Base-by-base conservation (phyloP, 2,797 vertebrate genomes). In the Protonibea diacanthus region DNA sequence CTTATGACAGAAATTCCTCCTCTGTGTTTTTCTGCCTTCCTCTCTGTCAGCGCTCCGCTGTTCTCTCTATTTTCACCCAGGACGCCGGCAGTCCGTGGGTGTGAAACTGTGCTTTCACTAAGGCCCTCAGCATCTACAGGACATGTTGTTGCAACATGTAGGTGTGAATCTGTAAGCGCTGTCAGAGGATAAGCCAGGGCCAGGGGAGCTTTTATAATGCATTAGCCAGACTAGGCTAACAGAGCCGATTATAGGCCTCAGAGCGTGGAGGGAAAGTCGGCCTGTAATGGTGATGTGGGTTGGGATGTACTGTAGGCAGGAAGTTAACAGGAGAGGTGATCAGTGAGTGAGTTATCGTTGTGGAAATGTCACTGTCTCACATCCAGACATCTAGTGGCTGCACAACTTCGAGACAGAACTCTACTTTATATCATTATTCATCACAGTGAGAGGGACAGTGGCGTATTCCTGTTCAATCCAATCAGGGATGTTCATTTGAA, bases 181-280 rank as follows among this genome's bases (percentile, higher is more conserved):
- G 85, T 25, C 8, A 0, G 57, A 75, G 83, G 80, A 87, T 87
- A 74, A 88, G 29, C 68, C 53, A 21, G 53, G 33, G 63, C 49
- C 72, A 71, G 51, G 59, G 65, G 21, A 84, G 82, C 81, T 85
- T 80, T 81, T 71, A 81, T 76, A 83, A 78, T 64, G 78, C 81
- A 86, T 88, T 88, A 88, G 40, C 53, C 76, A 83, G 80, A 66
- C 67, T 52, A 40, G 58, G 76, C 78, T 69, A 80, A 81, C 63
- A 9, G 69, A 64, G 78, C 45, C 82, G 83, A 82, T 90, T 84
- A 90, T 88, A 91, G 87, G 73, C 14, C 1, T n/a, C 13, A 49
- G 33, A 47, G 45, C 27, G 38, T 27, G 42, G 40, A 78, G 2
- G 61, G 27, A 68, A 15, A 62, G 60, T 25, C 33, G 55, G 59